A percentile compares a stretch with the other conserved stretches of the same genome.
Conservation (phyloP, 2,113 vertebrate genomes). For the Gopherus flavomarginatus region DNA sequence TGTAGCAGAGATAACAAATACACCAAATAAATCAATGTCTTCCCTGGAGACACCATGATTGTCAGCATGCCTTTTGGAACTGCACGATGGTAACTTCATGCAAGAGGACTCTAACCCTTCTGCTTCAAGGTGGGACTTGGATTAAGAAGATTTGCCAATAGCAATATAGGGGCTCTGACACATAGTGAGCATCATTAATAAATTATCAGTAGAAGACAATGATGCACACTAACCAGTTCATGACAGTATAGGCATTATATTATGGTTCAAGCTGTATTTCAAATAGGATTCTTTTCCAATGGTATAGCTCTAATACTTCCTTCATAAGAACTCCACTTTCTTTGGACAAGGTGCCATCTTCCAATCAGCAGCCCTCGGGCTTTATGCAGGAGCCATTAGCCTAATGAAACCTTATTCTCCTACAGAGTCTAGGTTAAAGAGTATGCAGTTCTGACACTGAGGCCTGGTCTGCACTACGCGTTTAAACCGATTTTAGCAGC, state of each 20-base stretch:
- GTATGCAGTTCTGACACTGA: background rate
- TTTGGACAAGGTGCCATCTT: background rate
- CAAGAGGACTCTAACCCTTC: background rate
- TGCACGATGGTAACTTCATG: background rate
- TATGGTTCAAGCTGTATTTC: background rate
- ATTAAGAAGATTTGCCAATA: background rate
- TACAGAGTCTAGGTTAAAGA: background rate
- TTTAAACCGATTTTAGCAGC: too few species aligned
- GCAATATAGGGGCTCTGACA: background rate
- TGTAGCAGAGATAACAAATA: background rate
- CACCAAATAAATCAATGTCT: background rate
- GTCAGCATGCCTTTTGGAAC: background rate
- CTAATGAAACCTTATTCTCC: background rate
- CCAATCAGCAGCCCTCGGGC: background rate
- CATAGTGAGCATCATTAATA: background rate
- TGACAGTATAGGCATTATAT: background rate
- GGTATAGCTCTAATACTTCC: background rate
- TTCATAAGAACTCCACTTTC: background rate
- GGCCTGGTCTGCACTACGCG: too few species aligned
- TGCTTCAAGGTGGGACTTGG: background rate
- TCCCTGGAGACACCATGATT: background rate
- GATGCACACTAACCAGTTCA: background rate
- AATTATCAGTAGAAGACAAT: background rate
- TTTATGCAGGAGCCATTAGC: background rate
- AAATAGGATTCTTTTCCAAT: background rate